A percentile compares a stretch with the other conserved stretches of the same genome.
Evolutionary conservation across 2,113 vertebrate genomes (phyloP).

Genomic region (Oryzias melastigma): DNA sequence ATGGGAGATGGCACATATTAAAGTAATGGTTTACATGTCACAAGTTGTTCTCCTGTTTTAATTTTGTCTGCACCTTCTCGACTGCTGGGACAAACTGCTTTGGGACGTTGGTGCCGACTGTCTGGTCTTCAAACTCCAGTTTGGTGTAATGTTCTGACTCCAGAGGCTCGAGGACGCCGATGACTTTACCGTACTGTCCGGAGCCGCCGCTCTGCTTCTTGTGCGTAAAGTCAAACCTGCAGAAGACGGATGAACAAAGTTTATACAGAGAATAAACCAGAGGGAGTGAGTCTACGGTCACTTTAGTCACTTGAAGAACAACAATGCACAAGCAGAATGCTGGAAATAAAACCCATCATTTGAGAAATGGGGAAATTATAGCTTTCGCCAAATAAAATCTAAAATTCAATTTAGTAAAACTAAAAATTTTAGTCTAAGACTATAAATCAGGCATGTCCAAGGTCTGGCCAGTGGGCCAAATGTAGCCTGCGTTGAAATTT

Average conservation of each 20-base stretch:
- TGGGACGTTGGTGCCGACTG: conserved; percentile 91
- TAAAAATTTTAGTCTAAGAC: too few relatives aligned
- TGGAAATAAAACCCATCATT: not conserved
- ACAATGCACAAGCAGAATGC: too few relatives aligned
- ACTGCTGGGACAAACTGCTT: conserved; percentile 91
- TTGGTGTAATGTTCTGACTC: conserved; percentile 84
- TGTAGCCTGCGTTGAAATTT: too few relatives aligned
- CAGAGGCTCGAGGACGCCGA: conserved; percentile 87
- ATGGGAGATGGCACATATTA: not conserved
- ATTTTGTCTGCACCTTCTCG: conserved; percentile 77
- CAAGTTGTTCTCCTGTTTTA: too few relatives aligned
- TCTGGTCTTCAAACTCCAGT: conserved; percentile 89
- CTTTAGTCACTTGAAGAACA: not conserved
- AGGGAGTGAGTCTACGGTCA: not conserved
- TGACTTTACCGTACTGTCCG: conserved; percentile 93
- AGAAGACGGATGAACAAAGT: not conserved
- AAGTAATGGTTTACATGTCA: not conserved
- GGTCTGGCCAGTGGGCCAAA: too few relatives aligned
- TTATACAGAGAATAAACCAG: not conserved
- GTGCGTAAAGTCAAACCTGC: conserved; percentile 93
- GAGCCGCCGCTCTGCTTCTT: conserved; percentile 93
- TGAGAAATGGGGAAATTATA: not conserved
- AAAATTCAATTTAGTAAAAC: too few relatives aligned
- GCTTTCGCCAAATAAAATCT: too few relatives aligned
- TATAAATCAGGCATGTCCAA: too few relatives aligned